Conservation (phyloP, 2,888 invertebrate genomes). For the Drosophila aldrichi region DNA sequence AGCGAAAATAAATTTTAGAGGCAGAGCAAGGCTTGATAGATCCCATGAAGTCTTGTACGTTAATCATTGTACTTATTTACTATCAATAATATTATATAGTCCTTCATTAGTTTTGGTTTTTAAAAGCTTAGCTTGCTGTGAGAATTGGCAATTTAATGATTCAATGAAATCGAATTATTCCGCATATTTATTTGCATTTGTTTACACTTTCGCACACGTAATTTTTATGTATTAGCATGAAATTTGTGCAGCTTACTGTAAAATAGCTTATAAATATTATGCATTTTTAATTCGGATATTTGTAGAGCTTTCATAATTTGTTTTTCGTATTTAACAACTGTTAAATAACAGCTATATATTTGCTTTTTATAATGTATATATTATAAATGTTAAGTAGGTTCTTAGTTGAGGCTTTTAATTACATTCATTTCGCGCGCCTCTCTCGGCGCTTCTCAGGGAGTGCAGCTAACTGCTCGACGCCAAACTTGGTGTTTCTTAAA, state of each 20-base stretch:
- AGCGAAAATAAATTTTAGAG: neutral
- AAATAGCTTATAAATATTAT: slow-evolving; percentile 15
- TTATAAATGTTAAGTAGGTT: neutral
- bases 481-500: slow-evolving; percentile 28
- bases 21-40: neutral
- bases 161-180: slow-evolving; percentile 27
- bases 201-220: slow-evolving; percentile 24
- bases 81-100: too few species aligned
- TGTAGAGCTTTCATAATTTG: neutral
- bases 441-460: slow-evolving; percentile 16
- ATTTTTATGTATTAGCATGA: too few species aligned
- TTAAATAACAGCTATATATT: neutral
- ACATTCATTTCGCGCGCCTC: slow-evolving; percentile 13
- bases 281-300: neutral
- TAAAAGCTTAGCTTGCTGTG: neutral
- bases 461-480: slow-evolving; percentile 6
- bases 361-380: neutral
- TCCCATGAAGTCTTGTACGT: neutral
- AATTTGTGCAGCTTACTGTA: slow-evolving; percentile 11
- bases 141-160: slow-evolving; percentile 31
- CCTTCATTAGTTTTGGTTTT: too few species aligned
- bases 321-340: neutral
- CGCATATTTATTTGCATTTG: slow-evolving; percentile 16
- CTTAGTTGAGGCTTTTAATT: slow-evolving; percentile 19
- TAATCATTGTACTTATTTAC: too few species aligned